These are phyloP conservation scores for Diglossa cyanea DNA, from an alignment of 2,797 vertebrate genomes.

Conservation along the genomic window DNA sequence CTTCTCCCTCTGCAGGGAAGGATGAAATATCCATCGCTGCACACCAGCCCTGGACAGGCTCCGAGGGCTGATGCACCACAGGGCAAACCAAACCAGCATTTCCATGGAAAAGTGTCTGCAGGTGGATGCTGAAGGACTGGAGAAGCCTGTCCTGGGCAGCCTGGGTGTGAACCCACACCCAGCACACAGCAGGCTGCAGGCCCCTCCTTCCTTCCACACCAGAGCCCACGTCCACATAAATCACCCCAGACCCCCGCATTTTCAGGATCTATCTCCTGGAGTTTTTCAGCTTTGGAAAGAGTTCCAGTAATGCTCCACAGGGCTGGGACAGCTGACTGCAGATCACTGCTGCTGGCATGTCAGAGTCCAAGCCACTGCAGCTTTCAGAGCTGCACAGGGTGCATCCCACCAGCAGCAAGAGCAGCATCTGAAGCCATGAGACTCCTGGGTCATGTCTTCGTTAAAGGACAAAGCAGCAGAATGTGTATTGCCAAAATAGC, in stretches of 20 bases:
- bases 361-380: background rate
- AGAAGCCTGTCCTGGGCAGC: background rate
- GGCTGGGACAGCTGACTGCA: background rate
- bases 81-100: background rate
- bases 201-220: background rate
- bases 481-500: background rate
- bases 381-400: background rate
- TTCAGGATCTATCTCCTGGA: rapidly evolving
- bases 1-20: background rate
- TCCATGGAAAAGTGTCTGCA: background rate
- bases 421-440: rapidly evolving
- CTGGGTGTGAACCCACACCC: rapidly evolving
- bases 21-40: rapidly evolving
- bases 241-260: background rate
- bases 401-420: background rate
- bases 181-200: rapidly evolving
- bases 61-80: rapidly evolving
- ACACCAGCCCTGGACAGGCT: rapidly evolving
- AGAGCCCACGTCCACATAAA: background rate
- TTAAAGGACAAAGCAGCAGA: background rate
- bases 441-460: background rate
- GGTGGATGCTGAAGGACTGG: background rate
- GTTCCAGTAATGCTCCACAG: rapidly evolving
- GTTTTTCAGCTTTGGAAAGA: background rate
- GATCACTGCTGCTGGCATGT: rapidly evolving